These are phyloP conservation scores for Caenorhabditis sinica DNA, from an alignment of 2,888 invertebrate species.

Conservation along the genomic window DNA sequence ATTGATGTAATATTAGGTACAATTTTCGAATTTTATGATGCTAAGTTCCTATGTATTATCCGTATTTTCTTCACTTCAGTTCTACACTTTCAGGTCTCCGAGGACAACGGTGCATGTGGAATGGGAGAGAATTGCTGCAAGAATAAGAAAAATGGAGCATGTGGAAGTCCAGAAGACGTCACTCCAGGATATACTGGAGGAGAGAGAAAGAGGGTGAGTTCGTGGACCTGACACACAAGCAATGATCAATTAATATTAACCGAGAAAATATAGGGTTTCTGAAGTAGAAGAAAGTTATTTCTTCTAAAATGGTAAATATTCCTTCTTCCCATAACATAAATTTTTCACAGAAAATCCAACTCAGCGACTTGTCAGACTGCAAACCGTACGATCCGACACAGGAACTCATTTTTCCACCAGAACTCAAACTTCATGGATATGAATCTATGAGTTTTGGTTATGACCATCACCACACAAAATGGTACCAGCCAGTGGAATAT, in stretches of 20 bases:
- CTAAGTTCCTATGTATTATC: too few relatives aligned
- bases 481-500: conserved; percentile 78
- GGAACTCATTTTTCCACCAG: conserved; percentile 95
- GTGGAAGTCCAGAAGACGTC: conserved; percentile 14
- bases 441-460: conserved; percentile 53
- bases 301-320: too few relatives aligned
- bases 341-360: conserved; percentile 68
- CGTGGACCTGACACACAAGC: too few relatives aligned
- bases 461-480: conserved; percentile 64
- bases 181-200: conserved; percentile 63
- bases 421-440: conserved; percentile 85
- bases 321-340: too few relatives aligned
- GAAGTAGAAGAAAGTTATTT: too few relatives aligned
- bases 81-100: conserved; percentile 27
- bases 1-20: too few relatives aligned
- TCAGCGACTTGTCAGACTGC: conserved; percentile 73
- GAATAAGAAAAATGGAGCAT: conserved; percentile 27
- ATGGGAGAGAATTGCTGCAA: conserved; percentile 77
- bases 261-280: too few relatives aligned
- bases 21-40: too few relatives aligned
- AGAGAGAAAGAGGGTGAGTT: conserved; percentile 39
- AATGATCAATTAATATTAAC: too few relatives aligned
- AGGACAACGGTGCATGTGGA: conserved; percentile 66
- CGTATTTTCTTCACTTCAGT: too few relatives aligned
- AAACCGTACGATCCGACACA: conserved; percentile 88